Evolutionary conservation across 2,113 vertebrate genomes (phyloP).

Genomic region (Caranx melampygus): DNA sequence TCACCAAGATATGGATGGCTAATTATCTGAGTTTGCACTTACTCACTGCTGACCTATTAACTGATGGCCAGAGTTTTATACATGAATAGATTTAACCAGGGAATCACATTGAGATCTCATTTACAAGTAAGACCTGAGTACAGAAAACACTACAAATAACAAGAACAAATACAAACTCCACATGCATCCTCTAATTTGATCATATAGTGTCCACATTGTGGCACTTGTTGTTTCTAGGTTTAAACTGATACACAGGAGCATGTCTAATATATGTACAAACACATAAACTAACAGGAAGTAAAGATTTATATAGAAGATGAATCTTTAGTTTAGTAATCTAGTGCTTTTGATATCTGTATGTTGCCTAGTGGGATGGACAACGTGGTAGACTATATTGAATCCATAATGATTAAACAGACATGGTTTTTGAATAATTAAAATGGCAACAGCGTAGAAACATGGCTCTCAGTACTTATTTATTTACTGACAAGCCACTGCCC

Average conservation of each 20-base stretch:
- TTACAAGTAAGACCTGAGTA: too few relatives aligned
- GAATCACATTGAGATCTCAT: too few relatives aligned
- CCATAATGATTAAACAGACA: neutral
- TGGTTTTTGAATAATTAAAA: constrained; percentile 5
- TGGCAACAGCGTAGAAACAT: neutral
- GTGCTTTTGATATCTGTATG: neutral
- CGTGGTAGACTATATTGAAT: neutral
- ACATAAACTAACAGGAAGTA: neutral
- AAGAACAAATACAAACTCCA: too few relatives aligned
- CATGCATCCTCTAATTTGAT: constrained; percentile 3
- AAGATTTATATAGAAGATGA: neutral
- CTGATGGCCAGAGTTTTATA: constrained; percentile 52
- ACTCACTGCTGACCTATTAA: constrained; percentile 75
- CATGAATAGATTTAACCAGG: too few relatives aligned
- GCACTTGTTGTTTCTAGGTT: neutral
- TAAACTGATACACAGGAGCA: neutral
- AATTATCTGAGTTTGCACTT: constrained; percentile 79
- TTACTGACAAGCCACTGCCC: neutral
- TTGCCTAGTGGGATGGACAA: neutral
- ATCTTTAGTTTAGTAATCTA: neutral
- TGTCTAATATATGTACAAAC: neutral
- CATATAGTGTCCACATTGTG: constrained; percentile 7
- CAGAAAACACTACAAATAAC: too few relatives aligned
- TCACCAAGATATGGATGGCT: constrained; percentile 80
- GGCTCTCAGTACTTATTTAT: constrained; percentile 6